Base-by-base conservation (phyloP, 1,140 invertebrate species). In the Sinella curviseta region DNA sequence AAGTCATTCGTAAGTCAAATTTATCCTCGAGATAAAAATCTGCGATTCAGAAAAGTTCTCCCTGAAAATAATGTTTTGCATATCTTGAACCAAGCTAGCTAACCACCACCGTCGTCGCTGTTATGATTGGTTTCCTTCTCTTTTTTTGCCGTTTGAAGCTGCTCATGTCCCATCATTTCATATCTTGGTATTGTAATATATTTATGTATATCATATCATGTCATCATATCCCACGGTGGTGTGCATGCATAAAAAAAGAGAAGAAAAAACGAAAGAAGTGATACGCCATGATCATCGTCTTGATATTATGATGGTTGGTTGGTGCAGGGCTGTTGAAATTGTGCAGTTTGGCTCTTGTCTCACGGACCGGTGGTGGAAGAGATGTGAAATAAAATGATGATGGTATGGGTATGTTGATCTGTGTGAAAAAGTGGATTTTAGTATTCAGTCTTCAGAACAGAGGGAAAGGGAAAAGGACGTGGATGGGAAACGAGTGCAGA, bases 341-440 rank as follows among this genome's bases (percentile, higher is more conserved):
- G 31, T 70, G 65, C 65, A 30, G 65, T 70, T 70, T 70, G 65
- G 65, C 65, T 70, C 65, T 33, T 70, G 65, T 70, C 65, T 30
- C 65, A 70, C 65, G 65, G 65, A 33, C 65, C 65, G 31, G 65
- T 70, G 65, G 65, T 70, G 65, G 31, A 48, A 48, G 20, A 48
- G 20, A 20, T 48, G 39, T n/a, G 39, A 12, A 48, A 12, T 8
- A 48, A 48, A 70, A 70, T 14, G 65, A 70, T 70, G 39, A 70
- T 33, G 28, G 31, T 70, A 33, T 70, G 31, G 4, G 4, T 70
- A 33, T 70, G 26, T 20, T 70, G 65, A 33, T 60, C 24, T 60
- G 65, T 70, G 65, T 33, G 65, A 33, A 70, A 48, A 70, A 70
- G 26, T 31, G 3, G 26, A 30, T 70, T 70, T 70, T 70, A 70